Evolutionary conservation across 2,888 invertebrate species (phyloP).

Genomic region (Idaea aversata): DNA sequence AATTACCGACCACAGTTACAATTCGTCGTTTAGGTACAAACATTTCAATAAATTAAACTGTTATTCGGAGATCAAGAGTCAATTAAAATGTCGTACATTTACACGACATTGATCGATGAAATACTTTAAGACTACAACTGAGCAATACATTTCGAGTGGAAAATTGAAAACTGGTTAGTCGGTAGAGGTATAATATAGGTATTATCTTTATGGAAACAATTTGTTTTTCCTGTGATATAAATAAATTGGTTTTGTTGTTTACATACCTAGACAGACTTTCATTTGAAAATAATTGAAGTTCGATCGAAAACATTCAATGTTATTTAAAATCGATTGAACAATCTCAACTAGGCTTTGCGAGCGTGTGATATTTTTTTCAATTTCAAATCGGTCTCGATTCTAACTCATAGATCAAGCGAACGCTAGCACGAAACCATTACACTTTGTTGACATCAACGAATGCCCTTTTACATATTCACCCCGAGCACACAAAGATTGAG

Average conservation of each 20-base stretch:
- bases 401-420: slow-evolving; percentile 69
- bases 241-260: background rate
- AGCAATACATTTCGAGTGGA: slow-evolving; percentile 28
- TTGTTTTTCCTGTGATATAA: background rate
- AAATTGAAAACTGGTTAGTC: slow-evolving; percentile 24
- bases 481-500: slow-evolving; percentile 78
- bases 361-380: slow-evolving; percentile 54
- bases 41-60: slow-evolving; percentile 5
- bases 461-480: slow-evolving; percentile 78
- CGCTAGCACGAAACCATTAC: slow-evolving; percentile 75
- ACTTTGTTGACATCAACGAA: slow-evolving; percentile 77
- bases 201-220: slow-evolving; percentile 9
- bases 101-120: slow-evolving; percentile 42
- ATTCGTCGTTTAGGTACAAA: slow-evolving; percentile 9
- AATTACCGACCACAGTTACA: slow-evolving; percentile 1
- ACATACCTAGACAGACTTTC: background rate
- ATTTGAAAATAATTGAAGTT: background rate
- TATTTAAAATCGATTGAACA: slow-evolving; percentile 33
- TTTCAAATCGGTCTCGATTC: slow-evolving; percentile 56
- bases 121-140: slow-evolving; percentile 32
- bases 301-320: slow-evolving; percentile 10
- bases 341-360: slow-evolving; percentile 28
- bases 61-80: slow-evolving; percentile 10
- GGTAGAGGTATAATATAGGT: background rate
- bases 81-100: slow-evolving; percentile 30